Evolutionary conservation across 2,113 vertebrate genomes (phyloP).

Genomic region (Otocyon megalotis): DNA sequence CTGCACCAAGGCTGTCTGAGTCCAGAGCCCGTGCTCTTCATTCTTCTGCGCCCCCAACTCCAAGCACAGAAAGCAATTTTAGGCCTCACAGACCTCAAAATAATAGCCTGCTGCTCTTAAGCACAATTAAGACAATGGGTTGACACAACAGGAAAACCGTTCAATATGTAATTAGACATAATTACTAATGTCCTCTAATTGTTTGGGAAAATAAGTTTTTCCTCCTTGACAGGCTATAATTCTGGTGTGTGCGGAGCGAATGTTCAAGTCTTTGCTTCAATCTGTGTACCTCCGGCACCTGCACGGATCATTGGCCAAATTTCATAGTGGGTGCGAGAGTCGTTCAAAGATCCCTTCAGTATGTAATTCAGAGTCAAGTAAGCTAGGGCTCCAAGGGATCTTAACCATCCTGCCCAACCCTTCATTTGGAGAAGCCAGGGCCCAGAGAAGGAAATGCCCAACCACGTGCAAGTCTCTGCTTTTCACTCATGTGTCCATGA

Average conservation of each 20-base stretch:
- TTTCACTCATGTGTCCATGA: not conserved
- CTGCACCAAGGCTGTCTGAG: not conserved
- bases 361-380: slow-evolving; percentile 16
- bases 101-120: slow-evolving; percentile 75
- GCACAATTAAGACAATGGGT: slow-evolving; percentile 80
- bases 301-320: slow-evolving; percentile 25
- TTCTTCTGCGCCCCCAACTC: not conserved
- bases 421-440: not conserved
- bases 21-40: not conserved
- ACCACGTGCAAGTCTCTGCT: not conserved
- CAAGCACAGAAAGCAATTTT: slow-evolving; percentile 58
- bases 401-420: not conserved
- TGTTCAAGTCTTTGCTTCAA: not conserved
- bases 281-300: not conserved
- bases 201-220: slow-evolving; percentile 79
- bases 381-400: not conserved
- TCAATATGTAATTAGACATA: slow-evolving; percentile 76
- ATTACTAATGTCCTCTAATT: slow-evolving; percentile 81
- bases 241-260: slow-evolving; percentile 54
- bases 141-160: slow-evolving; percentile 79
- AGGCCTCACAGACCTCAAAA: slow-evolving; percentile 77
- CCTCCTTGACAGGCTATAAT: slow-evolving; percentile 77
- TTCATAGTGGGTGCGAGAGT: not conserved
- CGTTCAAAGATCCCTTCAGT: not conserved
- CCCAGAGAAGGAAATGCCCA: not conserved